These are phyloP conservation scores for Hepsetus odoe DNA, from an alignment of 2,113 vertebrate genomes.

Conservation along the genomic window DNA sequence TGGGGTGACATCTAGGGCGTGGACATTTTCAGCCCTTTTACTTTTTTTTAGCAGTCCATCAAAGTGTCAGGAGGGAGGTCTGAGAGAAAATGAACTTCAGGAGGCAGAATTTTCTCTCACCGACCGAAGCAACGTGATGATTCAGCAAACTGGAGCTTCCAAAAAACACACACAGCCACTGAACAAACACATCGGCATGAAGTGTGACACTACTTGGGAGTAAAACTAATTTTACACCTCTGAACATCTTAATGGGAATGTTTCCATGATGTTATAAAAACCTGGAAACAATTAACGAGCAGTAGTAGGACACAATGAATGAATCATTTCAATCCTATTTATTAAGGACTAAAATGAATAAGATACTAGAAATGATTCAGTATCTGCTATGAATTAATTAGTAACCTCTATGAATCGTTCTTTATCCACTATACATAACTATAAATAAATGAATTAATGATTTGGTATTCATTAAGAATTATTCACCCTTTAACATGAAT, in stretches of 20 bases:
- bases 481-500: not conserved
- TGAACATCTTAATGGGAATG: not conserved
- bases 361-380: no score
- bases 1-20: slow-evolving; percentile 39
- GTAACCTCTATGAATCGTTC: no score
- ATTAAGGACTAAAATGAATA: no score
- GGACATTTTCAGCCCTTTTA: slow-evolving; percentile 33
- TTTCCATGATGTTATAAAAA: no score
- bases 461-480: not conserved
- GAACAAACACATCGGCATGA: not conserved
- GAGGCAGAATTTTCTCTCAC: slow-evolving; percentile 38
- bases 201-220: no score
- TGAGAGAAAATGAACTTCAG: slow-evolving; percentile 25
- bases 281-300: no score
- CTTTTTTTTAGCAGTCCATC: slow-evolving; percentile 59
- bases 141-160: not conserved
- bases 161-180: no score
- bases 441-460: not conserved
- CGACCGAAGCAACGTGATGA: not conserved
- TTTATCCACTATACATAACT: no score
- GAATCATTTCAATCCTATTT: no score
- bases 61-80: slow-evolving; percentile 50
- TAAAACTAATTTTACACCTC: not conserved
- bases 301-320: no score
- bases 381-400: no score